phyloP scores from a whole-genome alignment of 92 coral and sea anemone genomes.

The Porites divaricata region DNA sequence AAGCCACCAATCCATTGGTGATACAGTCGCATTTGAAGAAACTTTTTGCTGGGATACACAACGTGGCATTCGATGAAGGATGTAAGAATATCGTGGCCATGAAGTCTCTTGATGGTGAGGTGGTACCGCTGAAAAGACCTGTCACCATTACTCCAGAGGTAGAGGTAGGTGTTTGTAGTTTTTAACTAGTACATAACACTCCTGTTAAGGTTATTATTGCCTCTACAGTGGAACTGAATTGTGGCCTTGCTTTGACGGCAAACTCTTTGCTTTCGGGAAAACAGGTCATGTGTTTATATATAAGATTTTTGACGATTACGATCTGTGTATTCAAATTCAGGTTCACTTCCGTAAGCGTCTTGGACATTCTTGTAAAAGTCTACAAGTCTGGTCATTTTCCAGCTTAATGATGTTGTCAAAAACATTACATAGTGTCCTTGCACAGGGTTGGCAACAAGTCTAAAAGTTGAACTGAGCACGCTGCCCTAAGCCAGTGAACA shows the following conservation, averaged over 20 bases:
- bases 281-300: neutral
- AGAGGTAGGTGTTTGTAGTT: conserved; percentile 66
- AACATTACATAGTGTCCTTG: too few relatives aligned
- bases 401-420: neutral
- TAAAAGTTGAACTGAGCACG: too few relatives aligned
- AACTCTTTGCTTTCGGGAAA: neutral
- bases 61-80: conserved; percentile 93
- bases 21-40: conserved; percentile 98
- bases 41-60: conserved; percentile 97
- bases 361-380: neutral
- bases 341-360: neutral
- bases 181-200: neutral
- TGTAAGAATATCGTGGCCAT: conserved; percentile 91
- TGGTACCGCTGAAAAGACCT: conserved; percentile 84
- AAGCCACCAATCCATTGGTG: conserved; percentile 94
- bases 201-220: neutral
- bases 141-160: conserved; percentile 96
- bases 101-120: conserved; percentile 97
- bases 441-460: too few relatives aligned
- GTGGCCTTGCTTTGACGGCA: neutral
- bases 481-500: too few relatives aligned
- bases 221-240: neutral
- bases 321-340: neutral
- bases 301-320: neutral
- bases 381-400: neutral